These are phyloP conservation scores for Pristionchus exspectatus DNA, from an alignment of 2,888 invertebrate genomes.

Conservation along the genomic window DNA sequence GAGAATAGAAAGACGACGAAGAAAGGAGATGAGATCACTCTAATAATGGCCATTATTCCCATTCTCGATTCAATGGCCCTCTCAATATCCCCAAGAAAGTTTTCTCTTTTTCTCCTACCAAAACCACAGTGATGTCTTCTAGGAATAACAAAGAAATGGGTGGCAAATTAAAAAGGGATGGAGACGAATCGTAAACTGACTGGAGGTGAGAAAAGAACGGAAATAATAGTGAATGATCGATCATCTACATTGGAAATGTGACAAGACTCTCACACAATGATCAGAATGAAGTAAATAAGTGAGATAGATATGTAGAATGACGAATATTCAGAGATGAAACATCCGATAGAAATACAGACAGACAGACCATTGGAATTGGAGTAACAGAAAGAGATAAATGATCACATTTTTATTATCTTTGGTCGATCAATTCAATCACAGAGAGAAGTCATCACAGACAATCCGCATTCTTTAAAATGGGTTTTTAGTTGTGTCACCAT, in stretches of 20 bases:
- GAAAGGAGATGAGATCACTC: slow-evolving; percentile 17
- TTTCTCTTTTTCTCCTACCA: not conserved
- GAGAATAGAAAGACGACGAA: not conserved
- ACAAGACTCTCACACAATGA: not conserved
- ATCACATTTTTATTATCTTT: too few relatives aligned
- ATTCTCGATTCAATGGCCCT: not conserved
- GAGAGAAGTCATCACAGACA: not conserved
- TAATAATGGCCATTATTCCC: slow-evolving; percentile 15
- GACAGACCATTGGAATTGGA: too few relatives aligned
- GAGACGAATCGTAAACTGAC: slow-evolving; percentile 15
- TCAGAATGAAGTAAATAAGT: not conserved
- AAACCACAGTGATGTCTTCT: not conserved
- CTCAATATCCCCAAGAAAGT: not conserved
- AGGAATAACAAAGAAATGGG: slow-evolving; percentile 25
- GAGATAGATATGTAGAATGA: not conserved
- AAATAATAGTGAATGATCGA: slow-evolving; percentile 12
- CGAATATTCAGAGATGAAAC: not conserved
- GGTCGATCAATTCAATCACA: not conserved
- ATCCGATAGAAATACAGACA: not conserved
- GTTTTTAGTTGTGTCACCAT: not conserved
- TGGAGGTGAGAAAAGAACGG: slow-evolving; percentile 3
- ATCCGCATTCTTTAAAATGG: not conserved
- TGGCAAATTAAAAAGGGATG: slow-evolving; percentile 1
- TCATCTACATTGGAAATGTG: not conserved
- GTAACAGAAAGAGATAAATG: too few relatives aligned